Conservation (phyloP, 2,888 invertebrate species). For the Halictus ligatus region DNA sequence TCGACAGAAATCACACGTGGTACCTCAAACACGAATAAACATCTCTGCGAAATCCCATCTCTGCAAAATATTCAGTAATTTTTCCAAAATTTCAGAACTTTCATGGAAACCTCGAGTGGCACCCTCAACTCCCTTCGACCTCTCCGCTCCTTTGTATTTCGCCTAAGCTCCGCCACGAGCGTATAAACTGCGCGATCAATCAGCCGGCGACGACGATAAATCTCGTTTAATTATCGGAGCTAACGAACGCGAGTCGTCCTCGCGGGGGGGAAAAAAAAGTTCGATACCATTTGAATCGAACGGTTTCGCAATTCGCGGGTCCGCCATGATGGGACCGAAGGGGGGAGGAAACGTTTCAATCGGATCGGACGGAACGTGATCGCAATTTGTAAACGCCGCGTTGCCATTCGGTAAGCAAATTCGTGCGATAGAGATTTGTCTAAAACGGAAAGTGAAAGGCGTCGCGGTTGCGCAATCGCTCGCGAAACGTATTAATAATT, state of each 20-base stretch:
- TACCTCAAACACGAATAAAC: too few relatives aligned
- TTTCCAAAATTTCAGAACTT: too few relatives aligned
- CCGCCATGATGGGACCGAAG: neutral
- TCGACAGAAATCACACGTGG: too few relatives aligned
- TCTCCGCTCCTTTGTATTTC: neutral
- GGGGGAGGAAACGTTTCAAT: slow-evolving; percentile 23
- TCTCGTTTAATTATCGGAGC: neutral
- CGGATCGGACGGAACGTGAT: slow-evolving; percentile 20
- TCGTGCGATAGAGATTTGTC: slow-evolving; percentile 41
- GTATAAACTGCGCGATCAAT: neutral
- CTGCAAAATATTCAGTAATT: too few relatives aligned
- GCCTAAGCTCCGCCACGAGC: neutral
- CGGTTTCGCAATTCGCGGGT: neutral
- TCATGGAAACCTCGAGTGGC: too few relatives aligned
- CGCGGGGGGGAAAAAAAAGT: neutral
- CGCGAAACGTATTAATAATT: slow-evolving; percentile 33
- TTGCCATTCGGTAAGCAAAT: slow-evolving; percentile 24
- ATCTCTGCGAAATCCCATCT: too few relatives aligned
- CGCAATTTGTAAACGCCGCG: slow-evolving; percentile 24
- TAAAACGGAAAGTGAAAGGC: slow-evolving; percentile 57
- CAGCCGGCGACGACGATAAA: slow-evolving; percentile 8
- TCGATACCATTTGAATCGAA: neutral
- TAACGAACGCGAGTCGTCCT: neutral
- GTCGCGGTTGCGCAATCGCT: slow-evolving; percentile 27
- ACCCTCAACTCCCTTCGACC: too few relatives aligned